These are phyloP conservation scores for Polydrusus pterygomalis DNA, from an alignment of 2,888 invertebrate genomes.

Conservation along the genomic window DNA sequence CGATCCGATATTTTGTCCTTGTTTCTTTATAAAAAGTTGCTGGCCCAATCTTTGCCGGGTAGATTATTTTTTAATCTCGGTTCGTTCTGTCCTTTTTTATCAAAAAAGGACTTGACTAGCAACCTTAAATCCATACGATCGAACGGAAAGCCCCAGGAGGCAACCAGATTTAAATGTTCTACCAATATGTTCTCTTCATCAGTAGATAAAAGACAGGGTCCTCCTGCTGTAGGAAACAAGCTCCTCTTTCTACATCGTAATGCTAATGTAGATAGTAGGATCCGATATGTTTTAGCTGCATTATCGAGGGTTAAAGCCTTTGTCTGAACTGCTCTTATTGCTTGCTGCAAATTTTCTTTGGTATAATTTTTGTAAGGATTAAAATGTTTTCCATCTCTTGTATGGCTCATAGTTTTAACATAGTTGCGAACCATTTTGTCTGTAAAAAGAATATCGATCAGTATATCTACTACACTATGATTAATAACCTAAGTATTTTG, in stretches of 20 bases:
- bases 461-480: no score
- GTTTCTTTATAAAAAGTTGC: conserved; percentile 23
- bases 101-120: conserved; percentile 40
- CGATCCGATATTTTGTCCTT: conserved; percentile 26
- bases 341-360: conserved; percentile 28
- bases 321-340: conserved; percentile 37
- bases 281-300: conserved; percentile 31
- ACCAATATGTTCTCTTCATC: conserved; percentile 45
- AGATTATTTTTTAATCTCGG: conserved; percentile 13
- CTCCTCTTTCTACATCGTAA: conserved; percentile 12
- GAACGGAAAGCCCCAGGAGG: conserved; percentile 41
- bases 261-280: conserved; percentile 29
- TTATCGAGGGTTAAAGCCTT: conserved; percentile 27
- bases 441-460: not conserved
- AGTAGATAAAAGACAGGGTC: conserved; percentile 40
- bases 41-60: conserved; percentile 28
- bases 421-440: conserved; percentile 14
- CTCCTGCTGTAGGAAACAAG: conserved; percentile 14
- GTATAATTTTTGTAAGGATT: conserved; percentile 40
- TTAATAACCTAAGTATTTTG: no score
- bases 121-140: conserved; percentile 34
- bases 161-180: conserved; percentile 45
- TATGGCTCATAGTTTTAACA: conserved; percentile 19
- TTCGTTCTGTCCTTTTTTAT: conserved; percentile 31
- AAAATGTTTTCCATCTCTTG: conserved; percentile 17